Conservation (phyloP, 2,113 vertebrate species). For the Sphyrna mokarran region DNA sequence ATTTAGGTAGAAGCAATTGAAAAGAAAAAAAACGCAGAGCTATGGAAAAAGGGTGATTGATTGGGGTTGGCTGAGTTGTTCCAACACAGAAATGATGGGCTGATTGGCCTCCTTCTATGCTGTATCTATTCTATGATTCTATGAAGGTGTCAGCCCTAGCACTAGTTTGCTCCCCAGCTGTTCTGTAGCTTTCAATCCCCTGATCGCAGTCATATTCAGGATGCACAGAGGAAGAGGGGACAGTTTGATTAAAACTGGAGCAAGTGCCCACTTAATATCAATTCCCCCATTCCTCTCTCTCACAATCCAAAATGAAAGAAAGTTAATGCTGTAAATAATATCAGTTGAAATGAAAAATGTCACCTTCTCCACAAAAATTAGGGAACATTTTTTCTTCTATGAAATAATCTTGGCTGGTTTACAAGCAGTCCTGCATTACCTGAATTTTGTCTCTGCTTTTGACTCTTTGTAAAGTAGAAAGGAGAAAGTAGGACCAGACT, state of each 20-base stretch:
- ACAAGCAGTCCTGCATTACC: background rate
- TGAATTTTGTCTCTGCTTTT: slow-evolving; percentile 5
- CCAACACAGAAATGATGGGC: no score
- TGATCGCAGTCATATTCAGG: background rate
- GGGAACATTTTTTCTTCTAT: background rate
- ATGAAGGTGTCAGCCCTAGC: background rate
- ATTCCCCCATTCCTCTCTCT: background rate
- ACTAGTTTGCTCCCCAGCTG: background rate
- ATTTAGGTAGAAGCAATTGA: background rate
- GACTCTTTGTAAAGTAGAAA: slow-evolving; percentile 25
- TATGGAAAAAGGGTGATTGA: background rate
- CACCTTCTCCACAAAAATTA: background rate
- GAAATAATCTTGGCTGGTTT: background rate
- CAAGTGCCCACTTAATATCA: background rate
- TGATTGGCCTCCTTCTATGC: background rate
- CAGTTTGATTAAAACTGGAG: background rate
- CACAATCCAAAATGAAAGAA: background rate
- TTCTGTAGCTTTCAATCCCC: background rate
- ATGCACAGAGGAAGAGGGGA: background rate
- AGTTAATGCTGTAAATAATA: background rate
- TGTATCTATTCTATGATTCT: background rate
- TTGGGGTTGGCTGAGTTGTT: background rate
- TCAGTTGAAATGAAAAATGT: background rate
- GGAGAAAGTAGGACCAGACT: slow-evolving; percentile 3
- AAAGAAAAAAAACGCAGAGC: background rate